Evolutionary conservation across 2,888 invertebrate genomes (phyloP).

Genomic region (Vannuccia rotundouncinata): DNA sequence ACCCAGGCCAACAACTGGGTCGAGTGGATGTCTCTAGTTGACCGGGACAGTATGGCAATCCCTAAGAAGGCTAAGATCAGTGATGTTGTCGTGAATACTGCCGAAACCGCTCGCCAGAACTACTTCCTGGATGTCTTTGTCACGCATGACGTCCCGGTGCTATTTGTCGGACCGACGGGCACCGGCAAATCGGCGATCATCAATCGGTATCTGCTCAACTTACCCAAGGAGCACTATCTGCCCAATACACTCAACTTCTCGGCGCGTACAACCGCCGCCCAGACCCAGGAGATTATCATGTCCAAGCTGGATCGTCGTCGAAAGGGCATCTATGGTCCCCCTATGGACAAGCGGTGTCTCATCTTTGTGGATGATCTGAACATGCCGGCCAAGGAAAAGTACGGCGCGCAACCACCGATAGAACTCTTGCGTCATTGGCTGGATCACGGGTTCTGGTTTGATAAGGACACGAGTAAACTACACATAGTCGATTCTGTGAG

Average conservation of each 20-base stretch:
- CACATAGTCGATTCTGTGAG: constrained; percentile 68
- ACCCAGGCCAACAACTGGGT: constrained; percentile 80
- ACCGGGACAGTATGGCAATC: constrained; percentile 59
- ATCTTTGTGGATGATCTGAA: constrained; percentile 67
- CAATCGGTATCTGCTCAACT: constrained; percentile 53
- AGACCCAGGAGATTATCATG: constrained; percentile 90
- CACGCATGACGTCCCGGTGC: constrained; percentile 65
- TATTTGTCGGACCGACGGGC: constrained; percentile 81
- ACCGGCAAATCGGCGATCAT: constrained; percentile 83
- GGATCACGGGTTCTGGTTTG: constrained; percentile 57
- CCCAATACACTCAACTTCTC: constrained; percentile 59
- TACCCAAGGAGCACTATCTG: constrained; percentile 56
- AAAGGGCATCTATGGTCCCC: constrained; percentile 82
- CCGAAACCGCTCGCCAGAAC: constrained; percentile 75
- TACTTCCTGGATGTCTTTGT: constrained; percentile 75
- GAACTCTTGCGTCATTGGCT: constrained; percentile 57
- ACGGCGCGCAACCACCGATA: constrained; percentile 58
- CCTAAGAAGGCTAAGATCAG: constrained; percentile 46
- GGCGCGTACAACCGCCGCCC: constrained; percentile 66
- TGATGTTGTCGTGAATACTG: constrained; percentile 74
- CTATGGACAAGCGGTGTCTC: constrained; percentile 75
- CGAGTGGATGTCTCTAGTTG: constrained; percentile 68
- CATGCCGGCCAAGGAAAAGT: constrained; percentile 58
- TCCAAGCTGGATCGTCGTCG: constrained; percentile 78
- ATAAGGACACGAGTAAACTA: constrained; percentile 56